These are phyloP conservation scores for Euura saliciscinereae DNA, from an alignment of 1,140 invertebrate species.

Conservation along the genomic window DNA sequence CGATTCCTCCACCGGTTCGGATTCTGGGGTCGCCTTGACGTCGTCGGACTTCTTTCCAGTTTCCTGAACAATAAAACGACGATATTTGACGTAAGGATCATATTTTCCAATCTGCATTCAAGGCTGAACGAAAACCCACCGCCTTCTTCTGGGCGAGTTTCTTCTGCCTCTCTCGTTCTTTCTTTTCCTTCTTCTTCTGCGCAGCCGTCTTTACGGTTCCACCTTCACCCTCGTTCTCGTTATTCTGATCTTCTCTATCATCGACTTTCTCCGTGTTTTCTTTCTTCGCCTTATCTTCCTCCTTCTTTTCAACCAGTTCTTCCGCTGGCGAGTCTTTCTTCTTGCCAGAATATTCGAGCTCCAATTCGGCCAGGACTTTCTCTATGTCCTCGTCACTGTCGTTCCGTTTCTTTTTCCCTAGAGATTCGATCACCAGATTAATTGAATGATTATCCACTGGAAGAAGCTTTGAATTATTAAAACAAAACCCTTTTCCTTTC, in stretches of 20 bases:
- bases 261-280: conserved; percentile 51
- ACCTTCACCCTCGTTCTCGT: conserved; percentile 63
- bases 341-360: conserved; percentile 75
- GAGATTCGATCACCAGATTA: conserved; percentile 9
- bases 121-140: conserved; percentile 30
- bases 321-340: conserved; percentile 48
- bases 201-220: conserved; percentile 80
- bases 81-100: no score
- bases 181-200: conserved; percentile 87
- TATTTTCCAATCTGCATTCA: no score
- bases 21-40: conserved; percentile 16
- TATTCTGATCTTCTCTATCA: conserved; percentile 51
- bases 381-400: conserved; percentile 87
- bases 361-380: conserved; percentile 80
- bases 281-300: conserved; percentile 52
- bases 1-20: conserved; percentile 40
- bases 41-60: conserved; percentile 36
- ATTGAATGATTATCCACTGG: background rate
- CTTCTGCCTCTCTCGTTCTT: conserved; percentile 81
- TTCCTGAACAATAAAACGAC: conserved; percentile 21
- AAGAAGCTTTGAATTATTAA: conserved; percentile 25
- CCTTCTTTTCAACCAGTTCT: conserved; percentile 31
- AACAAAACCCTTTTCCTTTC: conserved; percentile 18
- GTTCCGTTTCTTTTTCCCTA: conserved; percentile 71
- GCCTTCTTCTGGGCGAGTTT: conserved; percentile 69